These are phyloP conservation scores for Schlechtendalia chinensis DNA, from an alignment of 1,140 invertebrate species.

Conservation along the genomic window DNA sequence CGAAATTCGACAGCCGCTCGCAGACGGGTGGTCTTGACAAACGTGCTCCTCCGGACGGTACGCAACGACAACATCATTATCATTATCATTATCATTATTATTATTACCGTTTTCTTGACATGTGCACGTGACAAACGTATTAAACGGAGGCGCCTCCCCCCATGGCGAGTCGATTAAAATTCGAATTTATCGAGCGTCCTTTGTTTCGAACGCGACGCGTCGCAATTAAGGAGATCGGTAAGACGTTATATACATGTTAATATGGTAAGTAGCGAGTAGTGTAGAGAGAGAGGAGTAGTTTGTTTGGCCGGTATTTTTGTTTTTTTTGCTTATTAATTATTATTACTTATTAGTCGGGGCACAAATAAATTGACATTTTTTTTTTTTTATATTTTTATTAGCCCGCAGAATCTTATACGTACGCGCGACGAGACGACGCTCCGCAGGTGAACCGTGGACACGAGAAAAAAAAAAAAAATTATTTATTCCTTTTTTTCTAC, in stretches of 20 bases:
- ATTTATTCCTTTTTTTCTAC: constrained; percentile 23
- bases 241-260: not conserved
- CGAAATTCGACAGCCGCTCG: no score
- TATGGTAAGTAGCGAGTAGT: not conserved
- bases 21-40: no score
- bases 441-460: constrained; percentile 21
- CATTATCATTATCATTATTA: no score
- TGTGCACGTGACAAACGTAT: not conserved
- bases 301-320: constrained; percentile 8
- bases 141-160: not conserved
- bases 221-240: constrained; percentile 4
- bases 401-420: constrained; percentile 36
- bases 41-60: no score
- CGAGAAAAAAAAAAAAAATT: constrained; percentile 37
- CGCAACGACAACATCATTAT: no score
- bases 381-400: constrained; percentile 27
- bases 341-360: constrained; percentile 27
- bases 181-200: constrained; percentile 19
- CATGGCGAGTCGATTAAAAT: constrained; percentile 13
- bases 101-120: no score
- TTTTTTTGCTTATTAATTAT: constrained; percentile 23
- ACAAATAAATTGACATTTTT: constrained; percentile 37
- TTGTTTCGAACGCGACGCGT: not conserved
- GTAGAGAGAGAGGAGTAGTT: no score
- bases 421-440: not conserved